These are phyloP conservation scores for Rhinella marina DNA, from an alignment of 2,797 vertebrate species.

Conservation along the genomic window DNA sequence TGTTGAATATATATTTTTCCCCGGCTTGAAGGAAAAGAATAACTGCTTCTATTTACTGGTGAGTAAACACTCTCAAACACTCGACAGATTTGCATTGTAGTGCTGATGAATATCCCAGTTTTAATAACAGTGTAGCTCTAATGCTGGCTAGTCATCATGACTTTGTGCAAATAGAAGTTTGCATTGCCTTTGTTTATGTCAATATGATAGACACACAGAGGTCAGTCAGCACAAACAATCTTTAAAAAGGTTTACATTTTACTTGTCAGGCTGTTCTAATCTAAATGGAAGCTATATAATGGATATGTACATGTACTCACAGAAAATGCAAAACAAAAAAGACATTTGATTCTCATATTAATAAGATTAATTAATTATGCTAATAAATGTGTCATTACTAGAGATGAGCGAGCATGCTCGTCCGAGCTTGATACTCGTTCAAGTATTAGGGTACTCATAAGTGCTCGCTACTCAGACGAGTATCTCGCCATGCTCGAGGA, in stretches of 20 bases:
- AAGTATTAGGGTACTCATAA: too few species aligned
- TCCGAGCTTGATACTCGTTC: too few species aligned
- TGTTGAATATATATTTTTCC: too few species aligned
- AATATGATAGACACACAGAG: not conserved
- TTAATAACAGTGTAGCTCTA: not conserved
- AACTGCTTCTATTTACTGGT: too few species aligned
- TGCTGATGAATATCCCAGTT: not conserved
- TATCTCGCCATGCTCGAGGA: too few species aligned
- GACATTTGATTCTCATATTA: not conserved
- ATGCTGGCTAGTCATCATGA: not conserved
- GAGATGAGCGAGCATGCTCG: too few species aligned
- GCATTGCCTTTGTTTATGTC: conserved; percentile 29
- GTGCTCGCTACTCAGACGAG: too few species aligned
- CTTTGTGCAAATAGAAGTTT: conserved; percentile 31
- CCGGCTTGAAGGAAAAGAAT: too few species aligned
- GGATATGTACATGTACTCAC: not conserved
- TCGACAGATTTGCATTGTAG: not conserved
- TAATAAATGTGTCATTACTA: not conserved
- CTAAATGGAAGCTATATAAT: not conserved
- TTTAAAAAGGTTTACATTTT: not conserved
- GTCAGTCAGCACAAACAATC: not conserved
- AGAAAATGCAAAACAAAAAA: conserved; percentile 11
- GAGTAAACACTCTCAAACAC: not conserved
- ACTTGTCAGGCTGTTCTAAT: not conserved
- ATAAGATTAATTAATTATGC: not conserved